A percentile compares a stretch with the other conserved stretches of the same genome.
phyloP scores from a whole-genome alignment of 2,888 invertebrate species.

The Acanthosepion esculentum region DNA sequence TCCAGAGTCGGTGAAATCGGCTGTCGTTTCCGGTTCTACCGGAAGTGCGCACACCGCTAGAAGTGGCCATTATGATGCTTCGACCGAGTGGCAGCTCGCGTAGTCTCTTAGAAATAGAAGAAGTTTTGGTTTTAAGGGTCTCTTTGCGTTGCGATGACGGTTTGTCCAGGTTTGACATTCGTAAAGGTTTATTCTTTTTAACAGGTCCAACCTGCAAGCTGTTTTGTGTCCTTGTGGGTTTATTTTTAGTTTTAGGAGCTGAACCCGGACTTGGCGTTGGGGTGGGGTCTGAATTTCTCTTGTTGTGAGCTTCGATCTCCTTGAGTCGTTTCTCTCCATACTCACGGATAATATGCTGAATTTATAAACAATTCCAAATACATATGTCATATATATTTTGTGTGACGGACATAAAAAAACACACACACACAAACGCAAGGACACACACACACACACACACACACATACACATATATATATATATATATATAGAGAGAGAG shows the following conservation, averaged over 20 bases:
- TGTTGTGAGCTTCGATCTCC: constrained; percentile 66
- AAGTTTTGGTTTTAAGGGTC: neutral
- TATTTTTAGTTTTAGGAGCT: neutral
- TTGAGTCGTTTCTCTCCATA: constrained; percentile 66
- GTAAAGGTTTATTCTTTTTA: neutral
- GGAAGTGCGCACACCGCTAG: neutral
- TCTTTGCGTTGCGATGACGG: neutral
- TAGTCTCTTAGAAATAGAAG: neutral
- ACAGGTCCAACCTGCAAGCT: neutral
- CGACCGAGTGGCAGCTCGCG: neutral
- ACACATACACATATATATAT: too few relatives aligned
- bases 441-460: too few relatives aligned
- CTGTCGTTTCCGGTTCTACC: neutral
- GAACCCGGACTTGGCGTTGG: neutral
- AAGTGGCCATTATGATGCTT: neutral
- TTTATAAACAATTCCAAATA: neutral
- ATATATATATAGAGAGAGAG: too few relatives aligned
- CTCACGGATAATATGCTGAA: constrained; percentile 66
- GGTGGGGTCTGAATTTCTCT: constrained; percentile 52
- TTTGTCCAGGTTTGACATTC: neutral
- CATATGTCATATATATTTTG: neutral
- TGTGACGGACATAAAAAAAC: neutral
- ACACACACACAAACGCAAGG: too few relatives aligned
- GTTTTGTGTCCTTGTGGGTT: neutral
- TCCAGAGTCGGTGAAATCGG: neutral